Conservation (phyloP, 2,888 invertebrate species). For the Caenorhabditis afra region DNA sequence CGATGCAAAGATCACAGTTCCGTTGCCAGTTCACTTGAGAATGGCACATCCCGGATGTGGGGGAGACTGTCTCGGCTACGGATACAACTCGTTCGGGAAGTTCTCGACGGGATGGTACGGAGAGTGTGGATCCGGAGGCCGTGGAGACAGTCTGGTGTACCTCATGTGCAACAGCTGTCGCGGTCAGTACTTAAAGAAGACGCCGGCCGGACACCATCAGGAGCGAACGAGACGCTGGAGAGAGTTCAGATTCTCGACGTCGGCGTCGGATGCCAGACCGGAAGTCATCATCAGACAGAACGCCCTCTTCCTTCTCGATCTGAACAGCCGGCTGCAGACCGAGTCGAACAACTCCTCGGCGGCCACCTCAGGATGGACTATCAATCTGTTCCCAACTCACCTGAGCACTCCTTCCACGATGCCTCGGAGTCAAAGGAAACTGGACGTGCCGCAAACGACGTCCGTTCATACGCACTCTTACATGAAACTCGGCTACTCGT, state of each 20-base stretch:
- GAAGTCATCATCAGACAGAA: constrained; percentile 88
- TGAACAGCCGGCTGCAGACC: constrained; percentile 81
- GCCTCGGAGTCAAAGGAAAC: constrained; percentile 30
- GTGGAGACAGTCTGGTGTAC: constrained; percentile 86
- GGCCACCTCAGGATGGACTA: constrained; percentile 84
- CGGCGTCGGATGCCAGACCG: constrained; percentile 66
- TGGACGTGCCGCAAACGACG: constrained; percentile 38
- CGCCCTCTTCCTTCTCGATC: constrained; percentile 92
- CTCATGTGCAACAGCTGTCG: constrained; percentile 93
- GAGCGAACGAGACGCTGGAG: constrained; percentile 73
- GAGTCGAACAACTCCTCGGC: constrained; percentile 74
- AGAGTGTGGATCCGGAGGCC: constrained; percentile 90
- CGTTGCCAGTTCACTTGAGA: constrained; percentile 93
- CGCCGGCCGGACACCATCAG: constrained; percentile 70
- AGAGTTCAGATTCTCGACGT: constrained; percentile 70
- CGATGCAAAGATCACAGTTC: constrained; percentile 84
- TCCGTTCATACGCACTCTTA: constrained; percentile 43
- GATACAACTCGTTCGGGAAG: constrained; percentile 92
- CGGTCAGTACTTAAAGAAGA: constrained; percentile 85
- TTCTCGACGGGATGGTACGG: constrained; percentile 91
- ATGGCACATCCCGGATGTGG: constrained; percentile 93
- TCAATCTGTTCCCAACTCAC: constrained; percentile 74
- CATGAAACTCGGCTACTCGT: constrained; percentile 80
- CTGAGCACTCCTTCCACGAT: constrained; percentile 65
- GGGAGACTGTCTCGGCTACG: constrained; percentile 86